These are phyloP conservation scores for Dichetophora obliterata DNA, from an alignment of 2,888 invertebrate genomes.

Conservation along the genomic window DNA sequence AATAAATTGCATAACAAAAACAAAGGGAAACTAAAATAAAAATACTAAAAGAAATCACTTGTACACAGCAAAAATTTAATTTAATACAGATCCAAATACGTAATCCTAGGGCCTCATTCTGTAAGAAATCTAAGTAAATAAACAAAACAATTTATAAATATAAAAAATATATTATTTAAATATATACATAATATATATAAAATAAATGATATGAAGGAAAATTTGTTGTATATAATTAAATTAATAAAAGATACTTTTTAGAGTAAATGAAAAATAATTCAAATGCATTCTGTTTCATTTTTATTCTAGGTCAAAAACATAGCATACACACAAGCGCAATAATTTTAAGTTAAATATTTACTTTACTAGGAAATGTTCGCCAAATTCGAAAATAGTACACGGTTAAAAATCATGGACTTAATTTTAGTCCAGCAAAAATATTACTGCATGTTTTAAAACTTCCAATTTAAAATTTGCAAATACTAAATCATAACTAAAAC, in stretches of 20 bases:
- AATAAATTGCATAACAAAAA: neutral
- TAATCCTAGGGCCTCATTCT: constrained; percentile 70
- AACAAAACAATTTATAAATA: constrained; percentile 31
- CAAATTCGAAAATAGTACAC: no score
- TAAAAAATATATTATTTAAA: constrained; percentile 46
- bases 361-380: no score
- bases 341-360: no score
- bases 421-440: no score
- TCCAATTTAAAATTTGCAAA: no score
- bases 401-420: no score
- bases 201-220: constrained; percentile 50
- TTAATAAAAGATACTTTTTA: constrained; percentile 66
- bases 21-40: neutral
- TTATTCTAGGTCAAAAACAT: no score
- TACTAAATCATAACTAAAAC: no score
- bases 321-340: no score
- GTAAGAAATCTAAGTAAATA: constrained; percentile 60
- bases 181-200: constrained; percentile 52
- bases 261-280: constrained; percentile 60
- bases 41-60: neutral
- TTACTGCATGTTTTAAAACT: no score
- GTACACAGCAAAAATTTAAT: constrained; percentile 29
- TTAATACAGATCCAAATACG: constrained; percentile 66
- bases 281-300: constrained; percentile 3
- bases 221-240: constrained; percentile 67